phyloP scores from a whole-genome alignment of 2,797 vertebrate genomes.

The Loriculus beryllinus region DNA sequence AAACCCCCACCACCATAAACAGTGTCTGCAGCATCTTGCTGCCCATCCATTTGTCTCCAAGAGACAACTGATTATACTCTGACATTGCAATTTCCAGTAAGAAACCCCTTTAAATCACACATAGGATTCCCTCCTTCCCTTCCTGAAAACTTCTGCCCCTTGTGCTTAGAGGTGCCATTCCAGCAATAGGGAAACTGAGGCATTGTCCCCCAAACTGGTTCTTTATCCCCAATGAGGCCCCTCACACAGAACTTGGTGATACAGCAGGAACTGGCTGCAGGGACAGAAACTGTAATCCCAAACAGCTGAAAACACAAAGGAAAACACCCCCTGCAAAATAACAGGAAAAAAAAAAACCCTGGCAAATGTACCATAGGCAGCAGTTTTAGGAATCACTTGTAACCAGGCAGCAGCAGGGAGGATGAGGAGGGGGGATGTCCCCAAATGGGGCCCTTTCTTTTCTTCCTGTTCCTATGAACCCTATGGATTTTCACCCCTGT shows the following conservation, averaged over 20 bases:
- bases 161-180: background rate
- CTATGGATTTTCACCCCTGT: conserved; percentile 39
- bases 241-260: background rate
- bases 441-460: background rate
- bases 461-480: background rate
- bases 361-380: background rate
- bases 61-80: background rate
- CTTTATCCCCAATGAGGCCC: background rate
- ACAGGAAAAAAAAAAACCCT: background rate
- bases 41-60: background rate
- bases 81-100: background rate
- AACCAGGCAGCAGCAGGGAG: background rate
- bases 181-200: background rate
- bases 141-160: background rate
- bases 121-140: background rate
- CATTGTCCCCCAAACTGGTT: background rate
- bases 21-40: background rate
- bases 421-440: fast-evolving
- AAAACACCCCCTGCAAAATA: background rate
- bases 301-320: conserved; percentile 24
- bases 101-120: background rate
- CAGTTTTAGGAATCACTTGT: background rate
- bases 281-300: background rate
- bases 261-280: background rate
- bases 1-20: background rate